Conservation (phyloP, 2,797 vertebrate genomes). For the Coranthus polyacanthus region DNA sequence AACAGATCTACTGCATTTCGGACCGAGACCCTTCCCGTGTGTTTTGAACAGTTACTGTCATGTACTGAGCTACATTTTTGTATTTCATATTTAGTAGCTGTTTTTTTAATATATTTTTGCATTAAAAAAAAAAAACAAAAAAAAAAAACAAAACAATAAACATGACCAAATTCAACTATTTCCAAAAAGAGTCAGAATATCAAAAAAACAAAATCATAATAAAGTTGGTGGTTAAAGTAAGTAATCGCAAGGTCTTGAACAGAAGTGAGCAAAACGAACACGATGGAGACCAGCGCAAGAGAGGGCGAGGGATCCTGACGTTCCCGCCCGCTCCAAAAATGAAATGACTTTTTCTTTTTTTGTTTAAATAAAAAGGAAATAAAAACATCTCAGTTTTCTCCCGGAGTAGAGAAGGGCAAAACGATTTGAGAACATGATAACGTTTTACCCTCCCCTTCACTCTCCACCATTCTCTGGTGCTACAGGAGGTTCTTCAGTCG, state of each 20-base stretch:
- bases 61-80: constrained; percentile 74
- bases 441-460: constrained; percentile 19
- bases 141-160: constrained; percentile 40
- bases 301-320: constrained; percentile 73
- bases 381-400: constrained; percentile 50
- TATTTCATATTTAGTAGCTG: constrained; percentile 72
- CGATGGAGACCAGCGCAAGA: constrained; percentile 83
- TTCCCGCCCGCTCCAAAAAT: constrained; percentile 73
- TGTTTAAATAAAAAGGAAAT: constrained; percentile 47
- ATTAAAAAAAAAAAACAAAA: constrained; percentile 45
- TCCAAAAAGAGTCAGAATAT: constrained; percentile 59
- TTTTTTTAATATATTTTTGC: constrained; percentile 72
- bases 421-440: constrained; percentile 3
- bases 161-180: constrained; percentile 52
- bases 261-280: constrained; percentile 84
- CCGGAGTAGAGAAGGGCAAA: constrained; percentile 37
- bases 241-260: constrained; percentile 71
- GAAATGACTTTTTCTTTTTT: constrained; percentile 48
- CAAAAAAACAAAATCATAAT: constrained; percentile 36
- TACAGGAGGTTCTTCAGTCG: constrained; percentile 67
- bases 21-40: constrained; percentile 47
- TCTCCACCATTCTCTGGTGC: constrained; percentile 57
- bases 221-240: constrained; percentile 36
- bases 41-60: constrained; percentile 79
- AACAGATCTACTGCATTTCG: constrained; percentile 41